phyloP scores from a whole-genome alignment of 1,140 invertebrate genomes.

The Anthonomus grandis region DNA sequence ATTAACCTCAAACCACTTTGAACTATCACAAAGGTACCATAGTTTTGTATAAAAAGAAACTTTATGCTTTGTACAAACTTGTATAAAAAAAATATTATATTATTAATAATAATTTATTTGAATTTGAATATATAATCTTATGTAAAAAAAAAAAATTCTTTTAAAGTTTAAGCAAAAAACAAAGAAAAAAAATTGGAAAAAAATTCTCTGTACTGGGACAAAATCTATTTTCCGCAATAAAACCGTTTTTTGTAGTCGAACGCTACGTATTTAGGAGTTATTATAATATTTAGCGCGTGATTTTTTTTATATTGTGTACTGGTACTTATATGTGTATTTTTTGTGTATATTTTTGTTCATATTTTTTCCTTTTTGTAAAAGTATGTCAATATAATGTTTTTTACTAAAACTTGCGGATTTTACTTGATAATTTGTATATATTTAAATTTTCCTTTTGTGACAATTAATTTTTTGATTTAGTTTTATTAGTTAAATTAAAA shows the following conservation, averaged over 20 bases:
- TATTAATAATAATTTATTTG: not conserved
- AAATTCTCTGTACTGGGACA: not conserved
- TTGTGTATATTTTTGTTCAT: conserved; percentile 26
- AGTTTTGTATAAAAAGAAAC: too few species aligned
- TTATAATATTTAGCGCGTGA: conserved; percentile 21
- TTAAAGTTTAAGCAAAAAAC: not conserved
- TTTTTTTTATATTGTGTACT: conserved; percentile 23
- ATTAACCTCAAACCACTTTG: too few species aligned
- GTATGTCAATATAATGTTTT: conserved; percentile 31
- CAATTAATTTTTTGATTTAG: too few species aligned
- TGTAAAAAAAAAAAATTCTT: not conserved
- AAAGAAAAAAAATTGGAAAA: not conserved
- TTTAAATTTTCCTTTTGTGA: too few species aligned
- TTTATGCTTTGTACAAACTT: too few species aligned
- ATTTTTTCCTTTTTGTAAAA: conserved; percentile 21
- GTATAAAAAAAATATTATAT: too few species aligned
- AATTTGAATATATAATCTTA: not conserved
- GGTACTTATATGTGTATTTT: conserved; percentile 25
- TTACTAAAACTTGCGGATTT: conserved; percentile 14
- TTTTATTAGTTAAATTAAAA: too few species aligned
- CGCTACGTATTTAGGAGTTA: conserved; percentile 8
- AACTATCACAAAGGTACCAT: too few species aligned
- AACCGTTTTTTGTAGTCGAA: conserved; percentile 12
- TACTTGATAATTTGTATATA: not conserved
- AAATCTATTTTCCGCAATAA: not conserved